Evolutionary conservation across 2,888 invertebrate genomes (phyloP).

Genomic region (Tricholauxania praeusta): DNA sequence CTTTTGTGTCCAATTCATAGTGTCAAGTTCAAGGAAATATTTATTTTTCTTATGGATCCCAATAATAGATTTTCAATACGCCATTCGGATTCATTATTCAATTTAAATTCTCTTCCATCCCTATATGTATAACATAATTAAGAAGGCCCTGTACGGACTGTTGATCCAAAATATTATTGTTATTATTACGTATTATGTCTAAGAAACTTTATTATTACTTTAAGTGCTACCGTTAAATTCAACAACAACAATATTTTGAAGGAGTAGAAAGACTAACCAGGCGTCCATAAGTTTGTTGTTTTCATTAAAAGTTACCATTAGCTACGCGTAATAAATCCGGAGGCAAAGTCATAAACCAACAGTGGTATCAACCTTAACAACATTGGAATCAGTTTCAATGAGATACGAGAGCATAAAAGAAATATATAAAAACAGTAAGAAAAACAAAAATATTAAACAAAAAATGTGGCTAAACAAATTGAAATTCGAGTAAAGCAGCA

Average conservation of each 20-base stretch:
- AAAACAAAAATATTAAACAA: constrained; percentile 2
- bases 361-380: background rate
- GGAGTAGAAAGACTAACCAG: background rate
- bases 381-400: constrained; percentile 14
- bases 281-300: background rate
- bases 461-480: background rate
- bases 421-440: background rate
- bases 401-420: background rate
- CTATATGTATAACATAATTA: too few species aligned
- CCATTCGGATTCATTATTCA: too few species aligned
- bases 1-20: too few species aligned
- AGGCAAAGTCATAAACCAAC: background rate
- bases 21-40: too few species aligned
- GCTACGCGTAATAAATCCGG: constrained; percentile 18
- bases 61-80: too few species aligned
- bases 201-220: too few species aligned
- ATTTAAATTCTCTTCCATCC: too few species aligned
- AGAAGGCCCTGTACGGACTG: too few species aligned
- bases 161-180: too few species aligned
- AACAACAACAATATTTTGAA: background rate
- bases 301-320: constrained; percentile 20
- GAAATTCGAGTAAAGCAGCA: constrained; percentile 28
- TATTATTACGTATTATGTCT: too few species aligned
- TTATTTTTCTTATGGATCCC: too few species aligned
- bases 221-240: too few species aligned